Evolutionary conservation across 2,888 invertebrate species (phyloP).

Genomic region (Nomada flava): DNA sequence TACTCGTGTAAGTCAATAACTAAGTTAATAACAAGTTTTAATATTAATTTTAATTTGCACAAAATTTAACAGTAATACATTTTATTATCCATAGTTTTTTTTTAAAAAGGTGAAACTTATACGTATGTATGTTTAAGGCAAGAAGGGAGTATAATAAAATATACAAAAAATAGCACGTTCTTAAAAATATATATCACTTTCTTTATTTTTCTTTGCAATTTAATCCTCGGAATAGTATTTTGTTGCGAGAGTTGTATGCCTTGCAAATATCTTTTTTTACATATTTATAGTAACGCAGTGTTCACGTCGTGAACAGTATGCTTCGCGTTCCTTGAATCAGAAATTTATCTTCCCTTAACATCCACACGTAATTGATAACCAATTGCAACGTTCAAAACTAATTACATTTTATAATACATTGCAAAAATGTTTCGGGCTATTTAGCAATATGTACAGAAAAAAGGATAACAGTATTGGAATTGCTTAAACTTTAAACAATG

Average conservation of each 20-base stretch:
- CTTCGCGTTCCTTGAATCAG: slow-evolving; percentile 55
- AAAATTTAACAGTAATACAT: slow-evolving; percentile 16
- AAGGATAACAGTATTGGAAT: slow-evolving; percentile 55
- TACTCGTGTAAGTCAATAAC: slow-evolving; percentile 26
- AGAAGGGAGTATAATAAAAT: slow-evolving; percentile 63
- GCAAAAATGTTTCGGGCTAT: slow-evolving; percentile 69
- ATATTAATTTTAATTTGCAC: slow-evolving; percentile 24
- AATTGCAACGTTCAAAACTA: slow-evolving; percentile 64
- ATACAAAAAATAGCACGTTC: slow-evolving; percentile 68
- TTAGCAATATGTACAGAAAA: slow-evolving; percentile 74
- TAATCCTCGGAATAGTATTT: slow-evolving; percentile 75
- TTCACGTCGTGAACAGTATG: slow-evolving; percentile 70
- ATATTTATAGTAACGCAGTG: slow-evolving; percentile 69
- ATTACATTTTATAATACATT: slow-evolving; percentile 68
- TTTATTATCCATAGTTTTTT: slow-evolving; percentile 30
- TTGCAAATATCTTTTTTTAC: slow-evolving; percentile 70
- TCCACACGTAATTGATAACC: slow-evolving; percentile 63
- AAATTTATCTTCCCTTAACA: slow-evolving; percentile 47
- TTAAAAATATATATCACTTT: slow-evolving; percentile 82
- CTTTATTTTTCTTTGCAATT: slow-evolving; percentile 77
- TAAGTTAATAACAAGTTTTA: slow-evolving; percentile 31
- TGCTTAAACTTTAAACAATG: slow-evolving; percentile 62
- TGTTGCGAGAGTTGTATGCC: slow-evolving; percentile 68
- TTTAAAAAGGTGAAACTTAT: slow-evolving; percentile 7
- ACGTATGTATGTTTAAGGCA: slow-evolving; percentile 37